These are phyloP conservation scores for Asteroscopus sphinx DNA, from an alignment of 2,888 invertebrate species.

Conservation along the genomic window DNA sequence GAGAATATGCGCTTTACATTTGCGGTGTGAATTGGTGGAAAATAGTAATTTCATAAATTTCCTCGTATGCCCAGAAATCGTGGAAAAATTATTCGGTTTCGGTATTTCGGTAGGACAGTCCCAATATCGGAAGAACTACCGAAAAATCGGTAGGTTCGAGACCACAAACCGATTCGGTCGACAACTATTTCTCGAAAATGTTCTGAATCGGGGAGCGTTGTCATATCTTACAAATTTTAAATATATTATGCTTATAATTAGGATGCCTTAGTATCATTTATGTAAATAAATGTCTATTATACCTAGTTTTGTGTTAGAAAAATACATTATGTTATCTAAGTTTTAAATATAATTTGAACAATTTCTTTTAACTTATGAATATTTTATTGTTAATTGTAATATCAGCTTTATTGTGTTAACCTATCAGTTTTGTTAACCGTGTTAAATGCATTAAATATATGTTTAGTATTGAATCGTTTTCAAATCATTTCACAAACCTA, in stretches of 20 bases:
- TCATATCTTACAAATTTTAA: neutral
- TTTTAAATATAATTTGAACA: conserved; percentile 2
- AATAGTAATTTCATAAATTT: too few species aligned
- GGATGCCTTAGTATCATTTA: neutral
- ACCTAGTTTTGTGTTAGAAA: conserved; percentile 1
- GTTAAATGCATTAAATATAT: conserved; percentile 25
- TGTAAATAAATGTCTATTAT: neutral
- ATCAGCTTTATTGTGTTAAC: conserved; percentile 20
- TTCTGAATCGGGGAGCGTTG: too few species aligned
- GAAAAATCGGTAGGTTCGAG: too few species aligned
- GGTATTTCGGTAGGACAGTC: too few species aligned
- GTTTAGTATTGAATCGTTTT: neutral
- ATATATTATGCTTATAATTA: neutral
- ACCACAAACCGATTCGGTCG: too few species aligned
- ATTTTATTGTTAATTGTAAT: conserved; percentile 29
- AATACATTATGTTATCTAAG: conserved; percentile 8
- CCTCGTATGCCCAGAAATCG: too few species aligned
- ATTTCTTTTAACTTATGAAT: conserved; percentile 3
- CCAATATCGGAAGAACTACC: too few species aligned
- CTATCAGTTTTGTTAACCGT: conserved; percentile 20
- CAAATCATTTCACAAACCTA: neutral
- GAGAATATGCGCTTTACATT: too few species aligned
- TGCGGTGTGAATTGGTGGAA: too few species aligned
- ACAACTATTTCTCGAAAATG: too few species aligned
- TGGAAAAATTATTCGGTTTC: too few species aligned